A percentile compares a stretch with the other conserved stretches of the same genome.
Conservation (phyloP, 2,113 vertebrate species). For the Pyrgilauda ruficollis region DNA sequence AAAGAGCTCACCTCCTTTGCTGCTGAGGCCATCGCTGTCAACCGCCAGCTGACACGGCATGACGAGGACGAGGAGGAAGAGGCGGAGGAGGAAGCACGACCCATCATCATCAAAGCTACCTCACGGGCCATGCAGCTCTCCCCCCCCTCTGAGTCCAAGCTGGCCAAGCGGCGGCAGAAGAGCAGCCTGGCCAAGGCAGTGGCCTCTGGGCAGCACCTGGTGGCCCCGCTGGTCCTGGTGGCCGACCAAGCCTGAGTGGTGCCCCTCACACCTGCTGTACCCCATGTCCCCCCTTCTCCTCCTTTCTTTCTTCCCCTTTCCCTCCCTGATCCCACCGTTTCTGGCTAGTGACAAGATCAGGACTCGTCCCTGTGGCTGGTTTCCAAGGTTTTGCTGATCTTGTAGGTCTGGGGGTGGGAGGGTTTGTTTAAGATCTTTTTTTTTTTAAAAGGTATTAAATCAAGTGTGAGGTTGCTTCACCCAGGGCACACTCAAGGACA, state of each 20-base stretch:
- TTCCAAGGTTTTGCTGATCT: constrained; percentile 77
- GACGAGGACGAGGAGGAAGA: constrained; percentile 86
- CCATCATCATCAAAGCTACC: constrained; percentile 84
- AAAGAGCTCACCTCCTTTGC: constrained; percentile 96
- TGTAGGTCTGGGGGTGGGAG: constrained; percentile 65
- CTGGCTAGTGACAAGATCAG: constrained; percentile 57
- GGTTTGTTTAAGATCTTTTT: neutral
- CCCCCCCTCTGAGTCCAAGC: constrained; percentile 89
- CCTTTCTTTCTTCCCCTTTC: neutral
- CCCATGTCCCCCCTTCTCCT: neutral
- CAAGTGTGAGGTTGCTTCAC: constrained; percentile 48
- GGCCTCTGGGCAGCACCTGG: constrained; percentile 78
- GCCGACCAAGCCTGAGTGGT: constrained; percentile 85
- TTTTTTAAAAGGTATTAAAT: constrained; percentile 31
- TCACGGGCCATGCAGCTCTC: constrained; percentile 90
- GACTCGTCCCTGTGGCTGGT: constrained; percentile 59
- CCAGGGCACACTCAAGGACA: constrained; percentile 47
- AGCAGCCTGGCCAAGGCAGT: constrained; percentile 80
- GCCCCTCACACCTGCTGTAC: neutral
- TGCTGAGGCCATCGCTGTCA: constrained; percentile 92
- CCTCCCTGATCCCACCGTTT: neutral
- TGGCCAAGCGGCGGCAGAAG: constrained; percentile 89
- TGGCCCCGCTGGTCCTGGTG: constrained; percentile 87
- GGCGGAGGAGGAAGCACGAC: constrained; percentile 79
- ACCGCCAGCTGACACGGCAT: constrained; percentile 89